These are phyloP conservation scores for Drosophila dunni DNA, from an alignment of 1,140 invertebrate genomes.

Conservation along the genomic window DNA sequence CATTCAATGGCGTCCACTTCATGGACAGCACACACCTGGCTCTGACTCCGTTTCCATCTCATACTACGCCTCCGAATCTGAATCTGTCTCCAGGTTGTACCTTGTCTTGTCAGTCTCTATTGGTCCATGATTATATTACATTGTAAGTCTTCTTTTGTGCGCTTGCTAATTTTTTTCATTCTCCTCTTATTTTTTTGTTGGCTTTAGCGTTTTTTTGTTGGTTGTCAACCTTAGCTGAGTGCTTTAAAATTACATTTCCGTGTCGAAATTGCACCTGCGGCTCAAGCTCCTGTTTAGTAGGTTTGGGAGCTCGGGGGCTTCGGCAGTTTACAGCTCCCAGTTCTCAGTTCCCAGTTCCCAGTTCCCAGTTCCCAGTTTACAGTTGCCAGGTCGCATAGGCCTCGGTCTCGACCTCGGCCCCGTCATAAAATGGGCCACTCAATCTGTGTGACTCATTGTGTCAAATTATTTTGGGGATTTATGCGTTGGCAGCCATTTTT, in stretches of 20 bases:
- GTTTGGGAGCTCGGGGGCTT: too few species aligned
- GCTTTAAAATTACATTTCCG: slow-evolving; percentile 80
- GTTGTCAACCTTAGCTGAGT: slow-evolving; percentile 49
- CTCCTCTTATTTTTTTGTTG: slow-evolving; percentile 17
- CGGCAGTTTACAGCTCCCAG: slow-evolving; percentile 5
- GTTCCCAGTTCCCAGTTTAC: slow-evolving; percentile 3
- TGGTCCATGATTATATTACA: slow-evolving; percentile 73
- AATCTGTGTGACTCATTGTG: slow-evolving; percentile 82
- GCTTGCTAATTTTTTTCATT: slow-evolving; percentile 61
- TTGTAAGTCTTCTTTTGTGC: slow-evolving; percentile 32
- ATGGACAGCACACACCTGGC: slow-evolving; percentile 34
- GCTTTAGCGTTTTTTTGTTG: slow-evolving; percentile 3
- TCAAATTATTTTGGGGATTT: slow-evolving; percentile 82
- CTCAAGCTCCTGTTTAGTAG: slow-evolving; percentile 16
- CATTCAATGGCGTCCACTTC: slow-evolving; percentile 50
- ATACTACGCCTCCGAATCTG: neutral
- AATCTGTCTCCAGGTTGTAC: slow-evolving; percentile 21
- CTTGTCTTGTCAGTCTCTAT: slow-evolving; percentile 51
- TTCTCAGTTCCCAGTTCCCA: neutral
- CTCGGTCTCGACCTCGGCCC: slow-evolving; percentile 9
- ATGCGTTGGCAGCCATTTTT: slow-evolving; percentile 79
- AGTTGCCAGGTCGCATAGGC: slow-evolving; percentile 1
- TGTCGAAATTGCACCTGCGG: slow-evolving; percentile 78
- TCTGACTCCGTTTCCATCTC: neutral
- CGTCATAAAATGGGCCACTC: slow-evolving; percentile 68